phyloP scores from a whole-genome alignment of 2,797 vertebrate genomes.

The Gymnothorax javanicus region DNA sequence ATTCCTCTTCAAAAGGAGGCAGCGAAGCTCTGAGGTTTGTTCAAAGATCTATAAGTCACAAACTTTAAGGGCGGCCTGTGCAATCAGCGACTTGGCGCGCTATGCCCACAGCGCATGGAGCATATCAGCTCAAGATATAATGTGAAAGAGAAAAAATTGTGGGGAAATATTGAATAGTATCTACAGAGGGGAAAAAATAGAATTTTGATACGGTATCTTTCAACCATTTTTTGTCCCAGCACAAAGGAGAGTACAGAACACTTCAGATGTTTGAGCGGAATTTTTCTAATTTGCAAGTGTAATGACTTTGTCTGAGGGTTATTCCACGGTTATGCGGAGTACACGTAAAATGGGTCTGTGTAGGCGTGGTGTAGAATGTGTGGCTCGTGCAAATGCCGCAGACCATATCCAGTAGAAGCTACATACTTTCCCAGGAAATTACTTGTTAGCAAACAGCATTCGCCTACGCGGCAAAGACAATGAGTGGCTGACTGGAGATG shows the following conservation, averaged over 20 bases:
- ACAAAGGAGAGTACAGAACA: neutral
- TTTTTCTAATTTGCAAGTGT: neutral
- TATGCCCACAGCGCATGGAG: neutral
- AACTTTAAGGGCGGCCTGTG: neutral
- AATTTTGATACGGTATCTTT: neutral
- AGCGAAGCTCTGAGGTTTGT: neutral
- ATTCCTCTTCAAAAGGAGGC: neutral
- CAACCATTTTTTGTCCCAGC: neutral
- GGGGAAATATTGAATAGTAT: neutral
- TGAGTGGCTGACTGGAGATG: too few species aligned
- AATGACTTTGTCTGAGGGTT: neutral
- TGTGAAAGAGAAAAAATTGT: neutral
- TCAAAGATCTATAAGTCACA: conserved; percentile 2
- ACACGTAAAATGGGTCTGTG: too few species aligned
- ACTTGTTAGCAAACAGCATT: too few species aligned
- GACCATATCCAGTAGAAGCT: too few species aligned
- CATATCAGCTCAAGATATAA: neutral
- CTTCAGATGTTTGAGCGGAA: neutral
- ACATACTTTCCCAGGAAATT: too few species aligned
- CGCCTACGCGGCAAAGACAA: too few species aligned
- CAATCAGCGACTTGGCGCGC: neutral
- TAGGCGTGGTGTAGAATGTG: too few species aligned
- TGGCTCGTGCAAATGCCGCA: too few species aligned
- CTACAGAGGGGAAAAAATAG: neutral
- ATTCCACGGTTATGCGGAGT: too few species aligned